Evolutionary conservation across 2,113 vertebrate genomes (phyloP), one percentile per base, ranked within the genome.

Genomic region (Thamnophis sirtalis): DNA sequence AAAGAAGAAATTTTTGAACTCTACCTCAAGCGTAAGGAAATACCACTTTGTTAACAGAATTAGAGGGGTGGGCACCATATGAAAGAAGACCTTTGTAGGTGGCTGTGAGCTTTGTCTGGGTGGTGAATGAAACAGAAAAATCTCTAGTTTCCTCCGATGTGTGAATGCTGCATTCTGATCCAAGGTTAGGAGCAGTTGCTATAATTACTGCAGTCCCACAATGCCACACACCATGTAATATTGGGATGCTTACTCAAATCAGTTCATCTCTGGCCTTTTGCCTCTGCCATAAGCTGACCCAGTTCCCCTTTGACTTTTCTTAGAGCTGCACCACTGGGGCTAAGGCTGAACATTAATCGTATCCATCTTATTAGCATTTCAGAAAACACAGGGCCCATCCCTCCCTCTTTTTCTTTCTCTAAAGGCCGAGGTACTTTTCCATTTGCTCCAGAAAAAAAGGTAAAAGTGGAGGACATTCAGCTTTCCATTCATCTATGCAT

Each of bases 331-430:
- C 63, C 54, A 4, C 60, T 80, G 84, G 92, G 21, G 43, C 9
- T 86, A 0, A 19, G 0, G 0, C 55, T 3, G 58, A 89, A 21
- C n/a, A 21, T 0, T 1, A 0, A 86, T 91, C 43, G n/a, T 53
- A 84, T 43, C 43, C 43, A 60, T 87, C 53, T 93, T 48, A 43
- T 43, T 80, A 60, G 43, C 68, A 84, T 88, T 88, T 87, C 63
- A 89, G 1, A 53, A 33, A 21, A 53, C 11, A 1, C 1, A 3
- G 10, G 10, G 48, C 43, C 28, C 54, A 48, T 63, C 26, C 6
- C 48, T 33, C 10, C 9, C 19, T 50, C n/a, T 51, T 6, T 1
- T n/a, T 19, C 73, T 50, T 22, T 33, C 5, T 6, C 1, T 10
- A 10, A n/a, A 11, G 17, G 8, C 0, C 8, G 15, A 26, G 54